Evolutionary conservation across 2,888 invertebrate genomes (phyloP), one percentile per base, ranked within the genome.

Genomic region (Hofmannophila pseudospretella): DNA sequence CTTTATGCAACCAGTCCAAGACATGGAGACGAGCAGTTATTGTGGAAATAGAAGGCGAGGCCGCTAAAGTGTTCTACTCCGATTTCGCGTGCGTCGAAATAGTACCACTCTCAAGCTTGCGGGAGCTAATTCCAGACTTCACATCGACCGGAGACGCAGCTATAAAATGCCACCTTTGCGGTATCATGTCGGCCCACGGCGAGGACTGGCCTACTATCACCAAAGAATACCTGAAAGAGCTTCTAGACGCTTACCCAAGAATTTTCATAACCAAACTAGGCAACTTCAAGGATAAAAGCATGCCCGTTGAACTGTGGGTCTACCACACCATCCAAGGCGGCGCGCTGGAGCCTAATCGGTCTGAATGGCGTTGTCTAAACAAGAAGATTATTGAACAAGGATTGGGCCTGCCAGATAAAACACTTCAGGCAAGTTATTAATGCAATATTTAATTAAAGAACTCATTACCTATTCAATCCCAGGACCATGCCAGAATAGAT

Each of bases 171-270:
- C 91, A 92, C 59, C 64, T 96, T 33, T 89, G 89, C 1, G 92
- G 92, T 11, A 88, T 96, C 7, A 70, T 80, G 13, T 92, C 95
- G 0, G 92, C 93, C 0, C 92, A 92, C 1, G 91, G 89, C 0
- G 80, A 86, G 0, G 84, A 82, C 13, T 93, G 93, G 93, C 88
- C 90, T 0, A 77, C 80, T 0, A 57, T 89, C 0, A 89, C 93
- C 0, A 89, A 89, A 16, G 89, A 92, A 44, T 89, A 80, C 45
- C 80, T 94, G 1, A 76, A 79, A 10, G 88, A 89, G 8, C 70
- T 90, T 1, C 64, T 91, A 1, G 70, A 75, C 1, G 76, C 72
- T 0, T 90, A 89, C 57, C 73, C 80, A 4, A 65, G 77, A 39
- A 48, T 80, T 47, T 91, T 82, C 52, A 88, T 91, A 1, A 87